Evolutionary conservation across 2,113 vertebrate species (phyloP), one percentile per base, ranked within the genome.

Genomic region (Oreocharis arfaki): DNA sequence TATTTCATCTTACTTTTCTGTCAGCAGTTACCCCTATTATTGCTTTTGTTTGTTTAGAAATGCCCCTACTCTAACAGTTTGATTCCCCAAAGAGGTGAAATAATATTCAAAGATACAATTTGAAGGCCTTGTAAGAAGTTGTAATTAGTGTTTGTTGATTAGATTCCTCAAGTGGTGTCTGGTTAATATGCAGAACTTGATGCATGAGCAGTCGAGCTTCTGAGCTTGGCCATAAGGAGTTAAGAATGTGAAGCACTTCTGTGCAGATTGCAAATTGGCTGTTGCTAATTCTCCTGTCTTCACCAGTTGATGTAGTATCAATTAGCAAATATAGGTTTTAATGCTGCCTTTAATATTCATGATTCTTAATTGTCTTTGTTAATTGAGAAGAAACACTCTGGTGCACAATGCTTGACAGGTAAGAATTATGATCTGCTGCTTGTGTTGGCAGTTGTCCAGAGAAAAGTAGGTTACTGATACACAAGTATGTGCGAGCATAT

Each of bases 351-450:
- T 97, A 97, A 97, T 97, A 97, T 98, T 97, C 88, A 97, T 97
- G 95, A 95, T 96, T 97, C 95, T 91, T 97, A 97, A 97, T 98
- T 96, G 96, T 90, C 89, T 97, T 96, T 97, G 92, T 95, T 98
- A 97, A 97, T 97, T 97, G 94, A 95, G 94, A 95, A 97, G 96
- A 96, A 97, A 91, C 85, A 96, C 91, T 97, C 83, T 71, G 68
- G 89, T 96, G 90, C 32, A 3, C 84, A 79, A 17, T 95, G 81
- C 71, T 90, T 97, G 97, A 96, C 94, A 97, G 93, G 91, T 96
- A 97, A 94, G 87, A 95, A 89, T 97, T 93, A 95, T 97, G 96
- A 95, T 96, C 63, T 90, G 44, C 91, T 96, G 89, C 91, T 94
- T 95, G 35, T 61, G 53, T 96, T 97, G 97, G 96, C 96, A 37